These are phyloP conservation scores for Brevipalpus yothersi DNA, from an alignment of 1,140 invertebrate genomes.

Conservation along the genomic window DNA sequence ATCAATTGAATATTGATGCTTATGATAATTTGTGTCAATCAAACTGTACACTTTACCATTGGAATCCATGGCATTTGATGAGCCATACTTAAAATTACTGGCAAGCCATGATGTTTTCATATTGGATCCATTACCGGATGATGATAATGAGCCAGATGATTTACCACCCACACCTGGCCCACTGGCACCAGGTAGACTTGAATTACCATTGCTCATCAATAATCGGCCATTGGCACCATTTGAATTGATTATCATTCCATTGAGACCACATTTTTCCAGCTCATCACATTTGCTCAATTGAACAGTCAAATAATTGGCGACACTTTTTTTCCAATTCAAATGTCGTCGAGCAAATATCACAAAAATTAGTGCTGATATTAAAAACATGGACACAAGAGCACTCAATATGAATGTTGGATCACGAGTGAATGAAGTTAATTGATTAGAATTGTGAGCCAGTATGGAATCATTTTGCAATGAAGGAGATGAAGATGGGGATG, in stretches of 20 bases:
- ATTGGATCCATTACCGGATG: no score
- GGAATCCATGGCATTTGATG: no score
- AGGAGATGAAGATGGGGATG: background rate
- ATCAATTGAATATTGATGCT: no score
- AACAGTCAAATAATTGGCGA: constrained; percentile 10
- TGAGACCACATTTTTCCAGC: background rate
- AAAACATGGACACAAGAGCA: constrained; percentile 36
- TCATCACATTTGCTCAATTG: constrained; percentile 3
- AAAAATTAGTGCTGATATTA: constrained; percentile 33
- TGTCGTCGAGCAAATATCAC: constrained; percentile 20
- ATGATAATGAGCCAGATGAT: background rate
- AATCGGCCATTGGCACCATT: background rate
- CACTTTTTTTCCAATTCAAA: constrained; percentile 17
- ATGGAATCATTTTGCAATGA: background rate
- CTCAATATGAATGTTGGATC: constrained; percentile 49
- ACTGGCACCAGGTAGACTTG: background rate
- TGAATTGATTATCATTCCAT: background rate
- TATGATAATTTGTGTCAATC: no score
- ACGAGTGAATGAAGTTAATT: constrained; percentile 1
- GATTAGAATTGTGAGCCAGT: background rate
- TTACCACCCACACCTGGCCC: background rate
- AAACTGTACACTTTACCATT: no score
- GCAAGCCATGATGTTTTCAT: no score
- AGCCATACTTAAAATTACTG: no score
- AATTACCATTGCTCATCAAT: no score